Conservation (phyloP, 2,113 vertebrate species). For the Prinia subflava region DNA sequence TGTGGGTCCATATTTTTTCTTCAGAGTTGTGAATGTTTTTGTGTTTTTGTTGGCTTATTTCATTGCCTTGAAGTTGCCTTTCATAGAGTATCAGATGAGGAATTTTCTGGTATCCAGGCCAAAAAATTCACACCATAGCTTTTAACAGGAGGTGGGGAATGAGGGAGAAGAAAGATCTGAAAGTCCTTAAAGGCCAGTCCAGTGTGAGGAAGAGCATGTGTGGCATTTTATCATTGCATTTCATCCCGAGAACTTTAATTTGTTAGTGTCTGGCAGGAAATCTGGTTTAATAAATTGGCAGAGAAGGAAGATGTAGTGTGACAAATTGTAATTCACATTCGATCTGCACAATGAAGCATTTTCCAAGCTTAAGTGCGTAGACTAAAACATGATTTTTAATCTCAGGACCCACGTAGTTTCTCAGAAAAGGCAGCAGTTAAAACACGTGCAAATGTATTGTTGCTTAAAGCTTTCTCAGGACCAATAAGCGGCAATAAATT, state of each 20-base stretch:
- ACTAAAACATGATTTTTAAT: neutral
- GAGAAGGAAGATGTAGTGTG: neutral
- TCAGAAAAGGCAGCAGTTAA: conserved; percentile 15
- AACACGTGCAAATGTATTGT: conserved; percentile 5
- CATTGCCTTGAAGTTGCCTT: conserved; percentile 23
- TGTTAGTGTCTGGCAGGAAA: neutral
- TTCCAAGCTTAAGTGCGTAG: neutral
- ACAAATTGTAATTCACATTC: neutral
- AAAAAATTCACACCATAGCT: conserved; percentile 32
- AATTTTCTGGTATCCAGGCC: neutral
- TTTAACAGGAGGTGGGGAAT: conserved; percentile 10
- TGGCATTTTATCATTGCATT: neutral
- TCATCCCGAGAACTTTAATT: neutral
- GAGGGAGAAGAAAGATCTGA: neutral
- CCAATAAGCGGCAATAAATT: conserved; percentile 45
- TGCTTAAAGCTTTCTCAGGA: conserved; percentile 60
- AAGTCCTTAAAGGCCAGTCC: neutral
- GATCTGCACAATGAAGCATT: neutral
- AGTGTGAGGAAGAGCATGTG: neutral
- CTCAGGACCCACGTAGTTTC: conserved; percentile 24
- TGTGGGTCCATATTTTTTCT: neutral
- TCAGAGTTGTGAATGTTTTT: neutral
- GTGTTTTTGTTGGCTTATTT: neutral
- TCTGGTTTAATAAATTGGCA: neutral
- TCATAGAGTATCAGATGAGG: neutral